Evolutionary conservation across 2,113 vertebrate species (phyloP).

Genomic region (Castor canadensis): DNA sequence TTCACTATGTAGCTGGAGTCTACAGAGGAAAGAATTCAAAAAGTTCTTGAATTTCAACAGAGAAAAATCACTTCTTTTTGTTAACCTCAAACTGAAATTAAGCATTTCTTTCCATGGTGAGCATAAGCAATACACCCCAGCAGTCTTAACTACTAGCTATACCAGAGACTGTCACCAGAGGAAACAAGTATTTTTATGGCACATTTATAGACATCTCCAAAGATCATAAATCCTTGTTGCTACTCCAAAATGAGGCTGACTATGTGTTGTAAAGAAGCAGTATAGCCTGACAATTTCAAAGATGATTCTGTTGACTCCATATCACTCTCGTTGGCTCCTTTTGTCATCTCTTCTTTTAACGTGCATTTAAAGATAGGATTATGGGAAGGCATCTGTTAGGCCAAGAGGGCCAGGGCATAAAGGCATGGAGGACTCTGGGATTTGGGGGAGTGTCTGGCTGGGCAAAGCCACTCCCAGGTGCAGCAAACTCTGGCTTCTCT

Average conservation of each 20-base stretch:
- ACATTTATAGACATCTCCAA: background rate
- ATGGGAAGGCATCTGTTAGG: too few species aligned
- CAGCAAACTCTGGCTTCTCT: background rate
- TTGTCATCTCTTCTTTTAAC: background rate
- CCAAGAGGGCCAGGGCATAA: background rate
- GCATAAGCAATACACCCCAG: background rate
- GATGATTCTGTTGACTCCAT: background rate
- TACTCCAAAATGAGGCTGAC: background rate
- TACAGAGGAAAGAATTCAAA: background rate
- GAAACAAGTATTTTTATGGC: background rate
- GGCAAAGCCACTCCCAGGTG: too few species aligned
- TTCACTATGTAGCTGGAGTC: background rate
- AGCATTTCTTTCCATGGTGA: background rate
- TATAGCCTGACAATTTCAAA: background rate
- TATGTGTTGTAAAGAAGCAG: background rate
- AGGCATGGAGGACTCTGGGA: background rate
- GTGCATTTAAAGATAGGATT: background rate
- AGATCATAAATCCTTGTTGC: background rate
- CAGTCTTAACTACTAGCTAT: fast-evolving
- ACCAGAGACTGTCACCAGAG: background rate
- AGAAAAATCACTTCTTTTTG: background rate
- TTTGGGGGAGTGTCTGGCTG: background rate
- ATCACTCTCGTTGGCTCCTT: background rate
- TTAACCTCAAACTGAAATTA: background rate
- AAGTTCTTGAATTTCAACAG: background rate